Percentiles rank a stretch among this genome's conserved stretches.
Conservation (phyloP, 1,140 invertebrate genomes). For the Charaxes varanes region DNA sequence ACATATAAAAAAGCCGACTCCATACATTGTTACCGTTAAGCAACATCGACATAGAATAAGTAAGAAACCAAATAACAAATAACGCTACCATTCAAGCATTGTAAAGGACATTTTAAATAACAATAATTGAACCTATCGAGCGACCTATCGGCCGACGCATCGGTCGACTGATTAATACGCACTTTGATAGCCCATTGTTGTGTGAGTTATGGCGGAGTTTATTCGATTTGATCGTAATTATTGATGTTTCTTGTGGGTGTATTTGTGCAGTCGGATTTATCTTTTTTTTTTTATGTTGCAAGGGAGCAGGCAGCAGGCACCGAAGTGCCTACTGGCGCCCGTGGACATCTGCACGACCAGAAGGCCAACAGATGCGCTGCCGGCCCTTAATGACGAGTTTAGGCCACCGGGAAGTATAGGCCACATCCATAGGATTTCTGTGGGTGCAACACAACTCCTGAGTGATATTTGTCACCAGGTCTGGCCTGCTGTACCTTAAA, state of each 20-base stretch:
- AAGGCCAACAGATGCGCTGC: too few species aligned
- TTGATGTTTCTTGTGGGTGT: constrained; percentile 23
- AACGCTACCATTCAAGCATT: constrained; percentile 49
- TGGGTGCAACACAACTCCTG: too few species aligned
- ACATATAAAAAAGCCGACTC: constrained; percentile 23
- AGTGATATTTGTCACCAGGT: too few species aligned
- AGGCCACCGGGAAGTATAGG: background rate
- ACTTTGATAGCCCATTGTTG: constrained; percentile 26
- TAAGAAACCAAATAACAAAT: constrained; percentile 51
- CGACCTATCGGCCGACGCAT: constrained; percentile 25
- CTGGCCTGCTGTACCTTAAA: too few species aligned
- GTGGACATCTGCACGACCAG: too few species aligned
- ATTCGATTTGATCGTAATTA: constrained; percentile 27
- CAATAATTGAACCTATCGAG: constrained; percentile 57
- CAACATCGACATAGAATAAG: constrained; percentile 41
- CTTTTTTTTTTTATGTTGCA: too few species aligned
- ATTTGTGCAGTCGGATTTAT: constrained; percentile 13
- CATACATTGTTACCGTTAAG: constrained; percentile 15
- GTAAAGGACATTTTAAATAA: constrained; percentile 53
- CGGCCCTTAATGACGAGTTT: too few species aligned
- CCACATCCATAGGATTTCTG: background rate
- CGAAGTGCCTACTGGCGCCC: too few species aligned
- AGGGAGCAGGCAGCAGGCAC: too few species aligned
- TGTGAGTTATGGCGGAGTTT: constrained; percentile 6
- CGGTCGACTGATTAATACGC: constrained; percentile 36